Conservation (phyloP, 2,797 vertebrate genomes). For the Emydoidea blandingii region DNA sequence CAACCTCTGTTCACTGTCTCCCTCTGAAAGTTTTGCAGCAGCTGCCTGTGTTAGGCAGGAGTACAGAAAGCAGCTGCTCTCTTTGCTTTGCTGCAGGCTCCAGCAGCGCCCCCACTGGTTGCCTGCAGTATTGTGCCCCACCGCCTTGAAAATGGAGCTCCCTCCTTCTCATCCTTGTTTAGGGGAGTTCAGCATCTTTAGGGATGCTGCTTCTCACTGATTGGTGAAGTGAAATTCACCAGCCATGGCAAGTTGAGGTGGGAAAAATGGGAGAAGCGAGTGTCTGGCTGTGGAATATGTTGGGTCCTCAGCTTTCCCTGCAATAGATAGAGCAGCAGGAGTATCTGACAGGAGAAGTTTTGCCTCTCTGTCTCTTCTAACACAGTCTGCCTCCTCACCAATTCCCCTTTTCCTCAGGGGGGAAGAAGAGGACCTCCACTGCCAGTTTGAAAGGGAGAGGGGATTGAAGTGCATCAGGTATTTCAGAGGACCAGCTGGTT, state of each 20-base stretch:
- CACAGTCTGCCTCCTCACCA: not conserved
- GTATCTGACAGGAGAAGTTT: not conserved
- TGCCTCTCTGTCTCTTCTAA: not conserved
- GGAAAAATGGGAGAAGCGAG: not conserved
- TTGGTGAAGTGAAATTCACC: not conserved
- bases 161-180: not conserved
- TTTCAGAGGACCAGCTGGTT: not conserved
- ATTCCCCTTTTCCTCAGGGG: not conserved
- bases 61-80: not conserved
- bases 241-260: not conserved
- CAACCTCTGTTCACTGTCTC: not conserved
- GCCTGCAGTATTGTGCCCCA: not conserved
- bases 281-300: not conserved
- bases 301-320: not conserved
- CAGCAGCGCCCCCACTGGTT: rapidly evolving
- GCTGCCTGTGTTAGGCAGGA: not conserved
- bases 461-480: not conserved
- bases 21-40: not conserved
- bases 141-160: not conserved
- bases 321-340: not conserved
- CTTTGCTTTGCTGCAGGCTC: not conserved
- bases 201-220: not conserved
- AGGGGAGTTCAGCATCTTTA: not conserved
- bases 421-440: not conserved
- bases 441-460: not conserved